phyloP scores from a whole-genome alignment of 2,113 vertebrate species.

The Acrocephalus arundinaceus region DNA sequence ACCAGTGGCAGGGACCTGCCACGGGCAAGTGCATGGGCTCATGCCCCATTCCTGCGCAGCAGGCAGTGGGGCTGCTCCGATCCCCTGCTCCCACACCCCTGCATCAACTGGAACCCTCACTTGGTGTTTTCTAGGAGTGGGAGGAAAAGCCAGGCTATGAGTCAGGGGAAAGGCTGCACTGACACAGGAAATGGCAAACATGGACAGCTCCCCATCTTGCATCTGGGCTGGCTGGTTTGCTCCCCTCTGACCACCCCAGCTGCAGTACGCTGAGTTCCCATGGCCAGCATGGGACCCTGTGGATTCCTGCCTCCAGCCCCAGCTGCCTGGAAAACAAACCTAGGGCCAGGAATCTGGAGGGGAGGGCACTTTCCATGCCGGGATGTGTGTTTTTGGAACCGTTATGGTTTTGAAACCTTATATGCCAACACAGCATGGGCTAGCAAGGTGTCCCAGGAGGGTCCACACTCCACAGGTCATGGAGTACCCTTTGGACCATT shows the following conservation, averaged over 20 bases:
- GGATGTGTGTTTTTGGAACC: not conserved
- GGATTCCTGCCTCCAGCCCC: not conserved
- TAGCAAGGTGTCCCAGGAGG: accelerated
- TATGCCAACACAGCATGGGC: accelerated
- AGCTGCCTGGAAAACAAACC: not conserved
- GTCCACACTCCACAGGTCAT: not conserved
- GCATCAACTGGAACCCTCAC: not conserved
- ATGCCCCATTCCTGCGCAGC: not conserved
- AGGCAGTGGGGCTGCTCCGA: not conserved
- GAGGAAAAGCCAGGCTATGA: not conserved
- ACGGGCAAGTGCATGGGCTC: accelerated
- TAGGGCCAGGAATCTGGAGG: not conserved
- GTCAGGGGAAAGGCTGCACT: not conserved
- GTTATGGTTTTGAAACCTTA: not conserved
- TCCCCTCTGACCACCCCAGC: not conserved
- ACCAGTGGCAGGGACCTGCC: accelerated
- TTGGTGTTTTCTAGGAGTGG: not conserved
- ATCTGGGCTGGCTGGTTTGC: not conserved
- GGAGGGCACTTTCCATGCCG: not conserved
- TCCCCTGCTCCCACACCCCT: not conserved
- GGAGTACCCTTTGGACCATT: not conserved
- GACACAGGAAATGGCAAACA: not conserved
- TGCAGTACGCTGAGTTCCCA: not conserved
- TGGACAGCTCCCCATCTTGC: not conserved
- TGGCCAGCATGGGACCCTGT: not conserved